phyloP scores from a whole-genome alignment of 2,113 vertebrate species.

The Lophius piscatorius region DNA sequence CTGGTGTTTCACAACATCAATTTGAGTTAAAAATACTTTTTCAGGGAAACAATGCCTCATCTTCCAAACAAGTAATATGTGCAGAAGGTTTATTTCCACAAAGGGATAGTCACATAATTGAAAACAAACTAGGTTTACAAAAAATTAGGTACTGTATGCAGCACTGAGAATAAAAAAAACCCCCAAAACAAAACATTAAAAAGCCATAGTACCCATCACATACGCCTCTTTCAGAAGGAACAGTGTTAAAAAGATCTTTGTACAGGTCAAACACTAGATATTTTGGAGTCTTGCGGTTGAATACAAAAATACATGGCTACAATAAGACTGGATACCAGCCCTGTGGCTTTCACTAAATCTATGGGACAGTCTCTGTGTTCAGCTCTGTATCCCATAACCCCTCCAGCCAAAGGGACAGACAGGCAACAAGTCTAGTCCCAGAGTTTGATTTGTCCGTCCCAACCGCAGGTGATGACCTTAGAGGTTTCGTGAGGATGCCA shows the following conservation, averaged over 20 bases:
- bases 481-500: constrained; percentile 99
- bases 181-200: constrained; percentile 21
- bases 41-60: neutral
- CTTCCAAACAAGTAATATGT: constrained; percentile 24
- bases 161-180: constrained; percentile 19
- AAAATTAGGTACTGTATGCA: constrained; percentile 10
- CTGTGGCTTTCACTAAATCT: constrained; percentile 33
- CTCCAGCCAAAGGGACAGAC: neutral
- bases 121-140: constrained; percentile 9
- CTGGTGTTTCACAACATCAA: neutral
- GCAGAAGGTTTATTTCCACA: constrained; percentile 73
- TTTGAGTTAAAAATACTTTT: constrained; percentile 2
- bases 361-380: constrained; percentile 5
- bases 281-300: constrained; percentile 11
- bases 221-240: constrained; percentile 6
- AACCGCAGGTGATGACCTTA: constrained; percentile 97
- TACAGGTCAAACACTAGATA: constrained; percentile 33
- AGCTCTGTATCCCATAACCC: constrained; percentile 2
- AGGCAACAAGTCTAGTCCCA: constrained; percentile 85
- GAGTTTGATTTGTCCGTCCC: constrained; percentile 97
- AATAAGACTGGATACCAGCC: constrained; percentile 83
- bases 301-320: constrained; percentile 53
- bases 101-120: constrained; percentile 30
- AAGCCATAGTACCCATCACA: neutral
- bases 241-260: constrained; percentile 36